Conservation (phyloP, 1,140 invertebrate species). For the Pseudomyrmex sp. region DNA sequence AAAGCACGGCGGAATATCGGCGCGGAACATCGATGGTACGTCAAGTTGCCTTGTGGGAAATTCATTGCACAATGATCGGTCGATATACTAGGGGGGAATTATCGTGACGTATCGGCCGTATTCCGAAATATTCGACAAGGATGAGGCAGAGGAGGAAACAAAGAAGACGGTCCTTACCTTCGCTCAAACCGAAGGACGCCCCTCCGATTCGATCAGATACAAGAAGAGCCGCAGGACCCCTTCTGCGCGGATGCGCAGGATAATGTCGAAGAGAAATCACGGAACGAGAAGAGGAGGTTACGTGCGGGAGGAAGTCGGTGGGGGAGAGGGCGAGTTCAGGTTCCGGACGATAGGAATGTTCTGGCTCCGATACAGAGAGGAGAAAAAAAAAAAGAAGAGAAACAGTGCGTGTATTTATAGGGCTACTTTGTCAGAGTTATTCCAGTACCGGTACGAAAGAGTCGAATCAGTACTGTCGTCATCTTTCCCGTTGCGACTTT, state of each 20-base stretch:
- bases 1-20: background rate
- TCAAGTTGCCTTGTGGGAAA: constrained; percentile 3
- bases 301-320: constrained; percentile 23
- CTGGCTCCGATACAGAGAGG: constrained; percentile 56
- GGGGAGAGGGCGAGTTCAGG: constrained; percentile 41
- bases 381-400: constrained; percentile 5
- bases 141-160: constrained; percentile 2
- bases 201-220: constrained; percentile 73
- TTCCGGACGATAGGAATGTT: constrained; percentile 71
- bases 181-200: constrained; percentile 56
- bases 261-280: constrained; percentile 56
- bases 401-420: constrained; percentile 59
- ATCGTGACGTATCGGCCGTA: constrained; percentile 58
- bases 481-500: constrained; percentile 38
- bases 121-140: constrained; percentile 29
- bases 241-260: constrained; percentile 67
- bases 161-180: constrained; percentile 53
- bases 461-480: constrained; percentile 52
- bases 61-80: constrained; percentile 41
- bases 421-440: constrained; percentile 44
- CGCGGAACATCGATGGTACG: background rate
- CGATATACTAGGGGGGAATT: constrained; percentile 45
- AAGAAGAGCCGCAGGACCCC: constrained; percentile 65
- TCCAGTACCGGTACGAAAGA: constrained; percentile 22
- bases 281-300: constrained; percentile 41